Percentiles rank a stretch among this genome's conserved stretches.
Conservation (phyloP, 2,113 vertebrate genomes). For the Pongo pygmaeus region DNA sequence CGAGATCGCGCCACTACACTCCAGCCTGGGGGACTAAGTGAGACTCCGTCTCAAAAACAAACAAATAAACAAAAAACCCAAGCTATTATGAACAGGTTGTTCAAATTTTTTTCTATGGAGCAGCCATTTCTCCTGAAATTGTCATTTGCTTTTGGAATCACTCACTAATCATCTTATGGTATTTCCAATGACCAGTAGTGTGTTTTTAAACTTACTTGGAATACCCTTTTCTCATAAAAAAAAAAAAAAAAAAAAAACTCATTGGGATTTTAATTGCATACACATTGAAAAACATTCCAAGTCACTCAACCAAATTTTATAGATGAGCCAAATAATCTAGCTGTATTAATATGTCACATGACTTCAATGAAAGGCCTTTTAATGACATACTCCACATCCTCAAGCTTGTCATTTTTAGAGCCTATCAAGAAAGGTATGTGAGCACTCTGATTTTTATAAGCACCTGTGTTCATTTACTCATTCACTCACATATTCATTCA, state of each 20-base stretch:
- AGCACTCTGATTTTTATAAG: slow-evolving; percentile 28
- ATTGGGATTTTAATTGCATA: neutral
- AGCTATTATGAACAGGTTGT: neutral
- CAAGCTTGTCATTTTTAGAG: slow-evolving; percentile 30
- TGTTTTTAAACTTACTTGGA: slow-evolving; percentile 29
- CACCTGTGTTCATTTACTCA: slow-evolving; percentile 33
- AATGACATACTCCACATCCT: neutral
- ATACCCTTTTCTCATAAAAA: neutral
- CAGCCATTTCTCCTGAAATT: slow-evolving; percentile 27
- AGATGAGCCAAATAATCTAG: slow-evolving; percentile 44
- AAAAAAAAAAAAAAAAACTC: neutral
- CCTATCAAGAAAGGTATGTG: slow-evolving; percentile 42
- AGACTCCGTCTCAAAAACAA: too few species aligned
- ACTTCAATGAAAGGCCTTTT: slow-evolving; percentile 22
- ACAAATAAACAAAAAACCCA: neutral
- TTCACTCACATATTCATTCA: neutral
- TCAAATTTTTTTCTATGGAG: slow-evolving; percentile 4
- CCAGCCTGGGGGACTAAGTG: too few species aligned
- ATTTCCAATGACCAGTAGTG: neutral
- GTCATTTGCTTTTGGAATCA: slow-evolving; percentile 21
- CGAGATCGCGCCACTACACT: too few species aligned
- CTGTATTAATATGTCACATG: slow-evolving; percentile 33
- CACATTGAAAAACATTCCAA: neutral
- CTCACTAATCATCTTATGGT: neutral
- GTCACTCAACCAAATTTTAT: slow-evolving; percentile 43